Conservation (phyloP, 2,113 vertebrate species). For the Caloenas nicobarica region DNA sequence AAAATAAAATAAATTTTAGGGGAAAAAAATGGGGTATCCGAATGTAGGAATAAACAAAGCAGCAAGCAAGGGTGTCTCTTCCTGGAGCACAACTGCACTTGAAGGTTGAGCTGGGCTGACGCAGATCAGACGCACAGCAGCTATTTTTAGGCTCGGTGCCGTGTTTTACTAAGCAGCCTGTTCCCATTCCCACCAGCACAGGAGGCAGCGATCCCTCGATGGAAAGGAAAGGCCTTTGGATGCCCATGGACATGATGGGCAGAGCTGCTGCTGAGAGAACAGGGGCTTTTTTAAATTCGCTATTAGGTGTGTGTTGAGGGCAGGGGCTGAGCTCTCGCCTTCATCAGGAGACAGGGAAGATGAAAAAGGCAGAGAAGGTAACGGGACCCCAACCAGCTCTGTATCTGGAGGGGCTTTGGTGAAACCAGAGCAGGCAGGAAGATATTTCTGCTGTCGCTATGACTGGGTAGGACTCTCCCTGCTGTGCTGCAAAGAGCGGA, state of each 20-base stretch:
- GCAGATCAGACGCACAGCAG: background rate
- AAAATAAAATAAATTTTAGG: background rate
- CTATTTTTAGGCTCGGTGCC: constrained; percentile 20
- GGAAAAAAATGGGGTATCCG: rapidly evolving
- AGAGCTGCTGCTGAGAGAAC: background rate
- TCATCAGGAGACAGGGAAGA: background rate
- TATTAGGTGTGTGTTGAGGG: background rate
- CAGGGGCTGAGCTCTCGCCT: background rate
- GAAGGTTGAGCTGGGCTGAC: background rate
- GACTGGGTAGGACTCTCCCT: rapidly evolving
- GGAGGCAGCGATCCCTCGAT: rapidly evolving
- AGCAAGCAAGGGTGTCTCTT: background rate
- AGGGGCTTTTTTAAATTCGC: background rate
- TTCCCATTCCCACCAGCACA: rapidly evolving
- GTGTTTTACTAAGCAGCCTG: background rate
- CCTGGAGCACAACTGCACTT: background rate
- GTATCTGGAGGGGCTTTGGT: too few species aligned
- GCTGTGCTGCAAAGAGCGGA: rapidly evolving
- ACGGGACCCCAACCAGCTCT: background rate
- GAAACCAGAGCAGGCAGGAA: background rate
- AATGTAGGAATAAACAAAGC: background rate
- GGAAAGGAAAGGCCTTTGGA: background rate
- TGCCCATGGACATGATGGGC: background rate
- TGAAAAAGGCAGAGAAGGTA: background rate
- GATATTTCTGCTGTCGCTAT: background rate